Evolutionary conservation across 1,140 invertebrate species (phyloP).

Genomic region (Capitella teleta): DNA sequence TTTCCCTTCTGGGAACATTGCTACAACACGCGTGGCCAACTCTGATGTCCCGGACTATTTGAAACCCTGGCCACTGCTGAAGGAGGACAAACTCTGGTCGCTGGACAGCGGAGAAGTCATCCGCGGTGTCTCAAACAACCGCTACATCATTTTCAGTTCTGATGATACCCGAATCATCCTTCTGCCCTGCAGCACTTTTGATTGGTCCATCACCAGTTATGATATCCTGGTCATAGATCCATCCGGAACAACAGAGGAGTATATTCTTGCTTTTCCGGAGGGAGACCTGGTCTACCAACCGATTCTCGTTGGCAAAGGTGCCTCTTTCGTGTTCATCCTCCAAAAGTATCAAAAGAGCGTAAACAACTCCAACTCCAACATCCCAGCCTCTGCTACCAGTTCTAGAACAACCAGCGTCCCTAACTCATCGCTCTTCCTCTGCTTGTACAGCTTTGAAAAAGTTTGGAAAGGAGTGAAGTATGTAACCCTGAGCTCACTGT

Average conservation of each 20-base stretch:
- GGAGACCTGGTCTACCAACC: not conserved
- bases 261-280: not conserved
- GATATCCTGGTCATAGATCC: slow-evolving; percentile 16
- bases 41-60: not conserved
- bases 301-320: not conserved
- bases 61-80: slow-evolving; percentile 1
- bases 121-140: slow-evolving; percentile 15
- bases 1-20: not conserved
- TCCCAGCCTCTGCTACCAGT: no score
- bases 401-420: no score
- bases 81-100: slow-evolving; percentile 17
- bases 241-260: not conserved
- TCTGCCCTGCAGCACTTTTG: slow-evolving; percentile 16
- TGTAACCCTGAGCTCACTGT: not conserved
- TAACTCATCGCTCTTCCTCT: not conserved
- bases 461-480: not conserved
- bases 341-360: no score
- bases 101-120: slow-evolving; percentile 16
- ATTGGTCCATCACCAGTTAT: slow-evolving; percentile 24
- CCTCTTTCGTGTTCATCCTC: not conserved
- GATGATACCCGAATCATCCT: slow-evolving; percentile 15
- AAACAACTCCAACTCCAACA: no score
- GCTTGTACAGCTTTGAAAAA: not conserved
- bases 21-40: not conserved
- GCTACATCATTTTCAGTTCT: slow-evolving; percentile 21